Percentiles rank a stretch among this genome's conserved stretches.
Evolutionary conservation across 2,888 invertebrate genomes (phyloP).

Genomic region (Teleogryllus oceanicus): DNA sequence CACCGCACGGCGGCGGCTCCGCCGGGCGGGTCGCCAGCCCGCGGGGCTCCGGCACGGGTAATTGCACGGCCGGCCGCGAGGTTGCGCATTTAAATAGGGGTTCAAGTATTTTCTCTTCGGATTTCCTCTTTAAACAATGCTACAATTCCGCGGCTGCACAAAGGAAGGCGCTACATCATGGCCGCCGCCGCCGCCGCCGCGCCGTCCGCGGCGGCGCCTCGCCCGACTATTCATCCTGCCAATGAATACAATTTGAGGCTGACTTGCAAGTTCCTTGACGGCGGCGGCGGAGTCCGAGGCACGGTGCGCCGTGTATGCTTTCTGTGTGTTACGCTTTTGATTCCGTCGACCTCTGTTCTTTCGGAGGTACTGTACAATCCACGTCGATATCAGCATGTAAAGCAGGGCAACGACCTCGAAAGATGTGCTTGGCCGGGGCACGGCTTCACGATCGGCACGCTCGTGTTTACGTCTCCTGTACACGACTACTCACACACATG

Average conservation of each 20-base stretch:
- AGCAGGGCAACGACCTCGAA: neutral
- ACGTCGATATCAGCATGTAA: no score
- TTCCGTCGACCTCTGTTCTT: no score
- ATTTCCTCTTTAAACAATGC: conserved; percentile 3
- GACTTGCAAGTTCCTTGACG: neutral
- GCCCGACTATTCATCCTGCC: neutral
- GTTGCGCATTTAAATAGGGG: neutral
- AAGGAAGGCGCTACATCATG: conserved; percentile 9
- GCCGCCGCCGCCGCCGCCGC: neutral
- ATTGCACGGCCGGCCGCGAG: neutral
- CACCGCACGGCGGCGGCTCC: no score
- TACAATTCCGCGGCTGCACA: neutral
- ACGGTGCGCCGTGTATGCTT: no score
- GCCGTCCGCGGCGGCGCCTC: neutral
- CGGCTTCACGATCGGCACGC: neutral
- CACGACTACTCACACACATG: no score
- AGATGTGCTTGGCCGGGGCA: neutral
- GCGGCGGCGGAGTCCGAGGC: no score
- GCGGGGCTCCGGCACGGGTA: no score
- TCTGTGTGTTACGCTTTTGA: no score
- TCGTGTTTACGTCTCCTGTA: no score
- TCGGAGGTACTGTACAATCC: no score
- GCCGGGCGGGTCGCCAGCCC: no score
- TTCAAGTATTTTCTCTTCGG: neutral
- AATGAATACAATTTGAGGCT: conserved; percentile 18